Evolutionary conservation across 2,113 vertebrate genomes (phyloP).

Genomic region (Ptychochromis oligacanthus): DNA sequence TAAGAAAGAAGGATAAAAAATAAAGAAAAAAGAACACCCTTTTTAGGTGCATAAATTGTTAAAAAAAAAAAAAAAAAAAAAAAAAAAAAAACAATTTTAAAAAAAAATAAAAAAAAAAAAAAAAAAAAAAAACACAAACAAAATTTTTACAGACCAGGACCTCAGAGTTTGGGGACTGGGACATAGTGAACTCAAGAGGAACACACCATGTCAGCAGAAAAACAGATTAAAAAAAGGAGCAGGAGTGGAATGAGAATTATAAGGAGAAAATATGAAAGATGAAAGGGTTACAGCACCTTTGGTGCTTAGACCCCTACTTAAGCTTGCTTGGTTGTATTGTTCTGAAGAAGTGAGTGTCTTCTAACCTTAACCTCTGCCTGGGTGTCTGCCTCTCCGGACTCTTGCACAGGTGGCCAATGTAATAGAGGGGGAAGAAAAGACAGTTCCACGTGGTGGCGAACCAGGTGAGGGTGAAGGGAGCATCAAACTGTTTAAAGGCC

Average conservation of each 20-base stretch:
- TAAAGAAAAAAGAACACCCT: no score
- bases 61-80: no score
- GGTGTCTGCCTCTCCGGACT: conserved; percentile 90
- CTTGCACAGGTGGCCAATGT: conserved; percentile 90
- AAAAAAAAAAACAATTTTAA: no score
- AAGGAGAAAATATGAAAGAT: not conserved
- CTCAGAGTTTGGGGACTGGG: no score
- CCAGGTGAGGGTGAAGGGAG: conserved; percentile 96
- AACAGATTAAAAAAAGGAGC: not conserved
- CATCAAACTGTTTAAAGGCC: conserved; percentile 90
- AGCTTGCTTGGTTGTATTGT: not conserved
- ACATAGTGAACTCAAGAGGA: no score
- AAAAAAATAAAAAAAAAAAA: no score
- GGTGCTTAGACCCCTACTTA: not conserved
- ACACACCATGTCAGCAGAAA: not conserved
- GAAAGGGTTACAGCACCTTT: not conserved
- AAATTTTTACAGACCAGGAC: no score
- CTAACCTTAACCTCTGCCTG: conserved; percentile 93
- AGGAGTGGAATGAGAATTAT: not conserved
- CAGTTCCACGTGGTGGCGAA: conserved; percentile 97
- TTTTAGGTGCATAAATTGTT: no score
- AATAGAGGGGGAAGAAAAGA: conserved; percentile 95
- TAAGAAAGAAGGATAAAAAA: no score
- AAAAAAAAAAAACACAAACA: no score
- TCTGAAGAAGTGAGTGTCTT: not conserved